These are phyloP conservation scores for Cyclura pinguis DNA, from an alignment of 2,797 vertebrate species.

Conservation along the genomic window DNA sequence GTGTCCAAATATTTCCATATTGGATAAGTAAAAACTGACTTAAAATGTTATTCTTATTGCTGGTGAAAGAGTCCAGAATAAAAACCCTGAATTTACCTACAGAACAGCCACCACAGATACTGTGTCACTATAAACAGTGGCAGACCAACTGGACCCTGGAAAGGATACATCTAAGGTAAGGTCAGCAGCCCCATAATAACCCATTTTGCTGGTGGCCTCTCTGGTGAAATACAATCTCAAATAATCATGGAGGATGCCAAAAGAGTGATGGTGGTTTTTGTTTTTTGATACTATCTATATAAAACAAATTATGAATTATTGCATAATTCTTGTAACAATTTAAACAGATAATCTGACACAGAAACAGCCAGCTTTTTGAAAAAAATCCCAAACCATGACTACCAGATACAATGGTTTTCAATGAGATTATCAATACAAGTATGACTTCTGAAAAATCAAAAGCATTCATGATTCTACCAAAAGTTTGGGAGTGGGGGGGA, in stretches of 20 bases:
- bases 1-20: conserved; percentile 62
- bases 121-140: not conserved
- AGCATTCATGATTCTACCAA: conserved; percentile 29
- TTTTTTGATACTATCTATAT: not conserved
- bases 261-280: not conserved
- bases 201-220: conserved; percentile 31
- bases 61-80: conserved; percentile 45
- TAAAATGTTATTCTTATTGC: conserved; percentile 26
- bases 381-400: not conserved
- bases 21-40: conserved; percentile 39
- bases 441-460: conserved; percentile 21
- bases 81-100: conserved; percentile 35
- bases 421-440: conserved; percentile 22
- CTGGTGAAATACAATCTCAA: conserved; percentile 2
- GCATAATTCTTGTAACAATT: conserved; percentile 36
- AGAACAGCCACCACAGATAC: conserved; percentile 44
- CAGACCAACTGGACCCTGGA: not conserved
- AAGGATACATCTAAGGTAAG: not conserved
- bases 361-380: not conserved
- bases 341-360: conserved; percentile 31
- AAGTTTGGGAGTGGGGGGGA: not conserved
- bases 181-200: conserved; percentile 18
- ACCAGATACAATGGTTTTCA: not conserved
- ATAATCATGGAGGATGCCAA: not conserved
- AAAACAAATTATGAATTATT: conserved; percentile 30